These are phyloP conservation scores for Venturia canescens DNA, from an alignment of 1,140 invertebrate genomes.

Conservation along the genomic window DNA sequence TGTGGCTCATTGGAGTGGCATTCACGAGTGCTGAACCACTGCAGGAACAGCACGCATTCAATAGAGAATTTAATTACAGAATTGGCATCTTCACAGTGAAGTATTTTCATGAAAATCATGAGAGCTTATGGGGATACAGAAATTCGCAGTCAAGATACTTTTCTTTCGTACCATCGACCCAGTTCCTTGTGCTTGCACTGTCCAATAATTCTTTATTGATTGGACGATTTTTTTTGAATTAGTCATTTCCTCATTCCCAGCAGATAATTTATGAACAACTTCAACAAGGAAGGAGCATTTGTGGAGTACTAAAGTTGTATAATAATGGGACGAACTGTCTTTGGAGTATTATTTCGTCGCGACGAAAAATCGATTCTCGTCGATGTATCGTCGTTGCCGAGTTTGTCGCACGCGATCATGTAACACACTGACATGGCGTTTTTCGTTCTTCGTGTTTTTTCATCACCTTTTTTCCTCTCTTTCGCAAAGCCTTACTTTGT, in stretches of 20 bases:
- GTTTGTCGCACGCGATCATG: conserved; percentile 1
- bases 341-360: neutral
- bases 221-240: too few species aligned
- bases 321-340: neutral
- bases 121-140: too few species aligned
- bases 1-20: too few species aligned
- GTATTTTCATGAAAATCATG: too few species aligned
- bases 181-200: too few species aligned
- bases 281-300: neutral
- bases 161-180: too few species aligned
- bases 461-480: neutral
- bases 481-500: neutral
- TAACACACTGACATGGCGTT: neutral
- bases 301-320: neutral
- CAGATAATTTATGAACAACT: neutral
- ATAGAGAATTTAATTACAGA: too few species aligned
- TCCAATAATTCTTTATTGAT: too few species aligned
- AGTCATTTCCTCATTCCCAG: neutral
- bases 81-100: too few species aligned
- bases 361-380: conserved; percentile 8
- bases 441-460: neutral
- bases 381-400: neutral
- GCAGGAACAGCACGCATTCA: too few species aligned
- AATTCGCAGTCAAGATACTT: too few species aligned
- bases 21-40: too few species aligned